Evolutionary conservation across 2,113 vertebrate genomes (phyloP).

Genomic region (Hylia prasina): DNA sequence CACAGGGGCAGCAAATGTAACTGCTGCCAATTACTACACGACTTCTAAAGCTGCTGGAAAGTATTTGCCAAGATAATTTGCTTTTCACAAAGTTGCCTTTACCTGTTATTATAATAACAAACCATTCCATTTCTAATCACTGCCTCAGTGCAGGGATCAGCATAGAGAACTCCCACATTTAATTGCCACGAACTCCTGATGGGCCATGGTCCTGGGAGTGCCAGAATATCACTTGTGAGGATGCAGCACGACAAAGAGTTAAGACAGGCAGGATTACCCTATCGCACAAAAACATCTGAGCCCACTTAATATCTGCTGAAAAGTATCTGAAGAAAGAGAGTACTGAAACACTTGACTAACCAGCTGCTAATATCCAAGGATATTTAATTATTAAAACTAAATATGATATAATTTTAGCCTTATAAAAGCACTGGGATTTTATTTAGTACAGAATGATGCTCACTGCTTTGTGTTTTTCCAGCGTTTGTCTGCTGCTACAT

Average conservation of each 20-base stretch:
- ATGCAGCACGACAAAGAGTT: not conserved
- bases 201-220: not conserved
- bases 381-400: conserved; percentile 52
- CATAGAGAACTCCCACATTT: not conserved
- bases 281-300: not conserved
- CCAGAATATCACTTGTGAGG: not conserved
- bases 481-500: not conserved
- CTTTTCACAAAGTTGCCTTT: not conserved
- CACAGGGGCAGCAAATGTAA: not conserved
- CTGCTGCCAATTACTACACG: not conserved
- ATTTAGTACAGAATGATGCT: not conserved
- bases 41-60: not conserved
- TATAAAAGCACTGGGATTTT: conserved; percentile 43
- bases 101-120: not conserved
- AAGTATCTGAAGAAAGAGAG: not conserved
- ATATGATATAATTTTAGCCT: conserved; percentile 32
- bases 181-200: fast-evolving
- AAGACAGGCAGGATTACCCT: not conserved
- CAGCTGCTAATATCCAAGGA: conserved; percentile 25
- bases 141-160: not conserved
- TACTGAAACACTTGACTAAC: not conserved
- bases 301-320: not conserved
- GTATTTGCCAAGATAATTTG: not conserved
- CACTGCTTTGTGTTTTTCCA: not conserved
- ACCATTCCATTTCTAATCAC: not conserved